Conservation (phyloP, 2,888 invertebrate species). For the Deroplatys truncata region DNA sequence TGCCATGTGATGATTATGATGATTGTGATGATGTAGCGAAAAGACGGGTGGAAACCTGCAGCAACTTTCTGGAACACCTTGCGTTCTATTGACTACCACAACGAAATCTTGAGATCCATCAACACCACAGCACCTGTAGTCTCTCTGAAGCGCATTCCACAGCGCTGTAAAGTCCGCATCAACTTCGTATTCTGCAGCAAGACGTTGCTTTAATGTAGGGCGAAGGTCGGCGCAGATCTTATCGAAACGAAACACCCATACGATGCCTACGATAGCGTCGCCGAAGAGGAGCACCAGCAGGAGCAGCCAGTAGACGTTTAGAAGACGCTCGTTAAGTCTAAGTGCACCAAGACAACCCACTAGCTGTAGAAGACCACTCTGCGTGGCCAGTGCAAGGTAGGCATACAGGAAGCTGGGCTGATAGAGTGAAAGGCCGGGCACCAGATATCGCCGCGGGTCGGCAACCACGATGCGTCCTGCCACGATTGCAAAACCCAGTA, state of each 20-base stretch:
- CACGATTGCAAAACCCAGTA: slow-evolving; percentile 73
- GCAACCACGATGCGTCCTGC: slow-evolving; percentile 51
- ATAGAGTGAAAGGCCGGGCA: slow-evolving; percentile 69
- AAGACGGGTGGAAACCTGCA: slow-evolving; percentile 18
- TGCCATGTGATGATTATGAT: background rate
- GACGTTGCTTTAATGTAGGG: slow-evolving; percentile 58
- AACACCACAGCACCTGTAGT: slow-evolving; percentile 76
- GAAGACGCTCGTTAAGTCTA: slow-evolving; percentile 71
- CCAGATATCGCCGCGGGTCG: slow-evolving; percentile 50
- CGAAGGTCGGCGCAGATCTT: slow-evolving; percentile 69
- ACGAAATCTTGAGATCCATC: slow-evolving; percentile 52
- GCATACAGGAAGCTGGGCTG: slow-evolving; percentile 83
- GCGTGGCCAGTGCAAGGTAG: slow-evolving; percentile 73
- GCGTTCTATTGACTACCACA: slow-evolving; percentile 1
- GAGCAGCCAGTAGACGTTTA: slow-evolving; percentile 80
- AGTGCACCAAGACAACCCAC: slow-evolving; percentile 80
- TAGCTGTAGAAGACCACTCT: slow-evolving; percentile 63
- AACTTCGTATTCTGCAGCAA: slow-evolving; percentile 66
- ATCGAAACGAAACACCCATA: slow-evolving; percentile 79
- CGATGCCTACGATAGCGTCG: slow-evolving; percentile 77
- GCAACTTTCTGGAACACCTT: slow-evolving; percentile 20
- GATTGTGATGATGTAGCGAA: slow-evolving; percentile 17
- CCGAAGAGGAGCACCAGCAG: slow-evolving; percentile 74
- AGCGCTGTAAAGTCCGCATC: slow-evolving; percentile 68
- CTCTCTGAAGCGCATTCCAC: slow-evolving; percentile 73